Evolutionary conservation across 1,140 invertebrate species (phyloP), one percentile per base, ranked within the genome.

Genomic region (Anastrepha obliqua): DNA sequence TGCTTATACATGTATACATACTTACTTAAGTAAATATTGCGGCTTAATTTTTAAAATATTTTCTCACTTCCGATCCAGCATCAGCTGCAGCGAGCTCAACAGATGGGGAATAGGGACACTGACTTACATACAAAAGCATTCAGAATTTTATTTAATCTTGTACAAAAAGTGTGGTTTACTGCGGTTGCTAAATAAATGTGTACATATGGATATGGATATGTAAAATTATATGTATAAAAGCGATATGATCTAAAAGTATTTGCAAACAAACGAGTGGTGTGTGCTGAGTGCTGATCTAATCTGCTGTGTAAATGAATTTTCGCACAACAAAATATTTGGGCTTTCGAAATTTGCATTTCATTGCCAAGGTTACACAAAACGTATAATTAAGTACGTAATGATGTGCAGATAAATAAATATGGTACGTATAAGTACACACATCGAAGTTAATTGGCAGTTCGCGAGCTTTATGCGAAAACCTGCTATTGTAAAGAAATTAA

Each of bases 321-420:
- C 11, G 17, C 47, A 29, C 44, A 8, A 78, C 4, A 55, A 51
- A 78, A 78, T 51, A 44, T 78, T 81, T 58, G n/a, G n/a, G 4
- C 47, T 81, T 42, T 81, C 47, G 74, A 81, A 81, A 29, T 81
- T 81, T 11, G 74, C n/a, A 55, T 81, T 81, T 81, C 74, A 55
- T 81, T 81, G 74, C 29, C 74, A 81, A 81, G 74, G 74, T 81
- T 58, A 55, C 47, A 20, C 51, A 81, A 81, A 7, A 9, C 17
- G 42, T 74, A 44, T 74, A 42, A 74, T 44, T 47, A 74, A 47
- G 15, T 67, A 8, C 29, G 29, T 47, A 74, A 47, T 74, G 42
- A 74, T 47, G 74, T 7, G 47, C 47, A 55, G 44, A 20, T 55
- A 29, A 81, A 42, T 51, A 51, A 17, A 47, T 1, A 13, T 15